Percentiles rank a stretch among this genome's conserved stretches.
Conservation (phyloP, 1,140 invertebrate genomes). For the Phocides pigmalion region DNA sequence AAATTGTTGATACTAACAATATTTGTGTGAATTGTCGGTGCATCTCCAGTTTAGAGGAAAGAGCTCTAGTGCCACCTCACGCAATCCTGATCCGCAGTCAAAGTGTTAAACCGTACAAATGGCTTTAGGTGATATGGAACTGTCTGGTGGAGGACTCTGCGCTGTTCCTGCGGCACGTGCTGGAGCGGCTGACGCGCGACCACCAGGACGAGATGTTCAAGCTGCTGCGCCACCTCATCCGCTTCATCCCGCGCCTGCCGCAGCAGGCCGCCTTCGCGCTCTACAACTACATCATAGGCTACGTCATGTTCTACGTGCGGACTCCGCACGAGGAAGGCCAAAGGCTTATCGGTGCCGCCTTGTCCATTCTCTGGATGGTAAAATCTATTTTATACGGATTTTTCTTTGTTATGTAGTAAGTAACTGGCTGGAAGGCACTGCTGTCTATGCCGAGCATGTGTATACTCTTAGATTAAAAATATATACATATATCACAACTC, state of each 20-base stretch:
- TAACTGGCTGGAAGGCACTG: no score
- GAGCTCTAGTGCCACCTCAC: no score
- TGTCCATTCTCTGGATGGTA: slow-evolving; percentile 98
- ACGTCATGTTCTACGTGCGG: slow-evolving; percentile 99
- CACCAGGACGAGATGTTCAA: slow-evolving; percentile 98
- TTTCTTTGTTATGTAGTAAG: no score
- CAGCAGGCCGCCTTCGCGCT: slow-evolving; percentile 99
- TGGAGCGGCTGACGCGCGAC: slow-evolving; percentile 97
- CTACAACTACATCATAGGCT: slow-evolving; percentile 99
- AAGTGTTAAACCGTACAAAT: no score
- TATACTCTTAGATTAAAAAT: no score
- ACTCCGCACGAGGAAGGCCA: slow-evolving; percentile 97
- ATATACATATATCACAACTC: no score
- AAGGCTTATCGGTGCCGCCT: slow-evolving; percentile 95
- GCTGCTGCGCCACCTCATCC: slow-evolving; percentile 94
- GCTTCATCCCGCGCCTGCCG: slow-evolving; percentile 96
- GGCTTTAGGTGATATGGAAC: slow-evolving; percentile 96
- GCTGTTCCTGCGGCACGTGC: slow-evolving; percentile 96
- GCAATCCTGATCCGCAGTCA: no score
- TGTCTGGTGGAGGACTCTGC: slow-evolving; percentile 99
- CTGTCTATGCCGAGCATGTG: no score
- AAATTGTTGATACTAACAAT: no score
- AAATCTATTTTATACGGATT: slow-evolving; percentile 34
- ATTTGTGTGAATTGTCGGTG: no score
- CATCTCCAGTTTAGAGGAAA: no score